phyloP scores from a whole-genome alignment of 1,140 invertebrate genomes.

The Calephelis nemesis region DNA sequence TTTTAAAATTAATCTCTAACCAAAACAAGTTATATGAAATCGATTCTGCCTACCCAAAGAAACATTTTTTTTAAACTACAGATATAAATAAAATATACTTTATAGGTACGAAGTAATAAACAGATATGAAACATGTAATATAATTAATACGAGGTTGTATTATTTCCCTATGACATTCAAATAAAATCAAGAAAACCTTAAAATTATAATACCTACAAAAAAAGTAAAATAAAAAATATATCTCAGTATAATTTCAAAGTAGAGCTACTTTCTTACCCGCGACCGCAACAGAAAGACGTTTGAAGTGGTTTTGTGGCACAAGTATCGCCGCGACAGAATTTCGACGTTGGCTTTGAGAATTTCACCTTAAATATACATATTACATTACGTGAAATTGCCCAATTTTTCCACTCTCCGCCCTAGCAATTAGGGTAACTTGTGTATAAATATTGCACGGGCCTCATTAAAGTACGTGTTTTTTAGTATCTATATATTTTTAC shows the following conservation, averaged over 20 bases:
- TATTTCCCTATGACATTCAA: no score
- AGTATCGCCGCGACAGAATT: slow-evolving; percentile 70
- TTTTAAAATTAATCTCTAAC: no score
- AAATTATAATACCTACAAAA: slow-evolving; percentile 5
- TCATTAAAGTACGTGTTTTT: slow-evolving; percentile 77
- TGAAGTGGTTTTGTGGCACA: slow-evolving; percentile 70
- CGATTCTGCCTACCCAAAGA: no score
- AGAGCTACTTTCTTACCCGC: slow-evolving; percentile 47
- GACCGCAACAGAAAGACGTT: slow-evolving; percentile 59
- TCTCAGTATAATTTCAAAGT: slow-evolving; percentile 33
- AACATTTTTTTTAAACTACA: no score
- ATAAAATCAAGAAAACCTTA: no score
- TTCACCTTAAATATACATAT: slow-evolving; percentile 78
- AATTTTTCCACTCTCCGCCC: slow-evolving; percentile 79
- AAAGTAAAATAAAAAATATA: slow-evolving; percentile 1
- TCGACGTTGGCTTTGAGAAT: slow-evolving; percentile 58
- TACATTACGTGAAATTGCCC: slow-evolving; percentile 79
- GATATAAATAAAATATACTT: no score
- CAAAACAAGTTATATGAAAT: no score
- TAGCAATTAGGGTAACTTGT: slow-evolving; percentile 75
- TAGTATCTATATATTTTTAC: slow-evolving; percentile 71
- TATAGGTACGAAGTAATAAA: no score
- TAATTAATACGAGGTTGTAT: no score
- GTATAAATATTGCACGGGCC: slow-evolving; percentile 77
- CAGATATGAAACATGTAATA: no score